Conservation (phyloP, 2,888 invertebrate species). For the Callyntrura guangdongensis region DNA sequence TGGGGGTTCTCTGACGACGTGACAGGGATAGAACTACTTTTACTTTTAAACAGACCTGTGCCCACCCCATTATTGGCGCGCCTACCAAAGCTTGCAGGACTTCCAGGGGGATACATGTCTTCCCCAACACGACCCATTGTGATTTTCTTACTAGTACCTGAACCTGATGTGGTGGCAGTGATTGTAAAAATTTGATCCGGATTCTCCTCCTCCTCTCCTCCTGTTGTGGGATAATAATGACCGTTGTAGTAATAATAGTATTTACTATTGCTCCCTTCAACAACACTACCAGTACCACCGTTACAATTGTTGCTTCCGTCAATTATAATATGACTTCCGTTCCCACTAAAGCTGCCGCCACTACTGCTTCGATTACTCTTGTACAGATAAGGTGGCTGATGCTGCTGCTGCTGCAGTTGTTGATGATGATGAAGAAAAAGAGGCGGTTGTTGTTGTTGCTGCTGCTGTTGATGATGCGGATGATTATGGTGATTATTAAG, state of each 20-base stretch:
- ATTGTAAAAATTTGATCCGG: conserved; percentile 74
- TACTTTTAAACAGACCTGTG: conserved; percentile 80
- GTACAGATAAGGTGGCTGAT: conserved; percentile 68
- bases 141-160: conserved; percentile 30
- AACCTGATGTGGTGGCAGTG: conserved; percentile 37
- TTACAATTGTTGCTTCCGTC: conserved; percentile 67
- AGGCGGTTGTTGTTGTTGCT: conserved; percentile 42
- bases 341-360: conserved; percentile 70
- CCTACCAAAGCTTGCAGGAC: conserved; percentile 57
- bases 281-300: conserved; percentile 45
- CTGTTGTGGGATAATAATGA: conserved; percentile 62
- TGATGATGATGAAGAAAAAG: conserved; percentile 38
- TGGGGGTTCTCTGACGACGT: conserved; percentile 62
- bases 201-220: conserved; percentile 52
- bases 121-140: conserved; percentile 75
- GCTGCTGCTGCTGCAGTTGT: conserved; percentile 25
- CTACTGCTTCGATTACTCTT: conserved; percentile 73
- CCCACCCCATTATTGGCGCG: conserved; percentile 40
- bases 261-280: conserved; percentile 57
- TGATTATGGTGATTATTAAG: too few relatives aligned
- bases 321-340: conserved; percentile 76
- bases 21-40: conserved; percentile 82
- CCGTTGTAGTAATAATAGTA: conserved; percentile 74
- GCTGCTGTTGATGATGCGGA: conserved; percentile 16
- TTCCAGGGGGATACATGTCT: conserved; percentile 74